Conservation (phyloP, 92 coral and sea anemone species). For the Parazoanthus darwini region DNA sequence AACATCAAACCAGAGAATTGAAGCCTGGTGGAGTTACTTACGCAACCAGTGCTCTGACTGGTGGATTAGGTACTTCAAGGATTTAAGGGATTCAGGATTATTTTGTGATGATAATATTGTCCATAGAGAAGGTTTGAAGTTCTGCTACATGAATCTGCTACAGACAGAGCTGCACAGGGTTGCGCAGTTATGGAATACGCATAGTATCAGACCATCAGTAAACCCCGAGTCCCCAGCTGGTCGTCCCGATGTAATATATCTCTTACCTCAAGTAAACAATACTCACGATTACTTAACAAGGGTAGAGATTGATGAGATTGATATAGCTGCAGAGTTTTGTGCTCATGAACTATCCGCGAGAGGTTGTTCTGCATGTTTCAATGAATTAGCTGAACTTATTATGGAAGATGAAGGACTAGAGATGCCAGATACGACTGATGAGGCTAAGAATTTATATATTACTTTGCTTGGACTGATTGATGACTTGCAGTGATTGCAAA, state of each 20-base stretch:
- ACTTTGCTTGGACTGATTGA: too few relatives aligned
- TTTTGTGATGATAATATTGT: constrained; percentile 56
- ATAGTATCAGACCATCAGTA: constrained; percentile 42
- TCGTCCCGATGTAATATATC: constrained; percentile 42
- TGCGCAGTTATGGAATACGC: constrained; percentile 58
- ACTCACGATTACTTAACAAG: constrained; percentile 57
- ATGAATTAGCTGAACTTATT: constrained; percentile 66
- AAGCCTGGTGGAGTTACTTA: constrained; percentile 56
- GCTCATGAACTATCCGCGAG: constrained; percentile 44
- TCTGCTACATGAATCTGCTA: constrained; percentile 54
- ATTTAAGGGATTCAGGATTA: constrained; percentile 52
- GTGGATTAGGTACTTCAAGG: constrained; percentile 66
- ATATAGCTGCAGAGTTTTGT: constrained; percentile 59
- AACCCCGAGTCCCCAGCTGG: constrained; percentile 58
- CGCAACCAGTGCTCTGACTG: constrained; percentile 39
- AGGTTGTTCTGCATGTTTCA: constrained; percentile 63
- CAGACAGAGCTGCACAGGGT: constrained; percentile 51
- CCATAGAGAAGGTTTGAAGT: constrained; percentile 54
- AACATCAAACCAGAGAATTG: constrained; percentile 50
- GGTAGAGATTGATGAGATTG: constrained; percentile 63
- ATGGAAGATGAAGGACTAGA: constrained; percentile 63
- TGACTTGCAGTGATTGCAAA: neutral
- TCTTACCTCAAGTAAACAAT: constrained; percentile 50
- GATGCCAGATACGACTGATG: too few relatives aligned
- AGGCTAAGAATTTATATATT: too few relatives aligned